These are phyloP conservation scores for Anthoptus insignis DNA, from an alignment of 2,888 invertebrate species.

Conservation along the genomic window DNA sequence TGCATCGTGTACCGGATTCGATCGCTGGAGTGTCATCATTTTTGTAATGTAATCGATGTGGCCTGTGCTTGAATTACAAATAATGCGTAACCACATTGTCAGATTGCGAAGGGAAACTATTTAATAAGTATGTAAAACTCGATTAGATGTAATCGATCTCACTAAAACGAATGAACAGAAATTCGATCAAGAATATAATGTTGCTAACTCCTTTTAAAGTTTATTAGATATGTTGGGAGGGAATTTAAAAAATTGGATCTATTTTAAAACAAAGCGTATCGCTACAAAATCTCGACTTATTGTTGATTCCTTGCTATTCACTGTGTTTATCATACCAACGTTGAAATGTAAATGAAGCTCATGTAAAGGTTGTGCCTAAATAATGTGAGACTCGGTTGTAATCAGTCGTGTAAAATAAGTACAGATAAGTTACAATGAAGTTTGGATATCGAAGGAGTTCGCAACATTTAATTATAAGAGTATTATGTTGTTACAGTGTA, in stretches of 20 bases:
- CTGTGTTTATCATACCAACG: slow-evolving; percentile 28
- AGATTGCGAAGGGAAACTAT: slow-evolving; percentile 51
- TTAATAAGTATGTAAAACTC: slow-evolving; percentile 67
- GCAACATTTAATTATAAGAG: slow-evolving; percentile 67
- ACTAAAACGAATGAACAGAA: slow-evolving; percentile 59
- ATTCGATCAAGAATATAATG: slow-evolving; percentile 62
- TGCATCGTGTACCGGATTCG: background rate
- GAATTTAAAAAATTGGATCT: slow-evolving; percentile 16
- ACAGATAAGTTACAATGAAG: slow-evolving; percentile 48
- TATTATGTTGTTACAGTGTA: slow-evolving; percentile 55
- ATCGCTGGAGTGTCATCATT: background rate
- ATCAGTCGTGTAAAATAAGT: slow-evolving; percentile 50
- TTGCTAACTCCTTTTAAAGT: slow-evolving; percentile 70
- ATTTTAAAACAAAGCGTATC: slow-evolving; percentile 7
- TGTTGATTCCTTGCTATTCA: slow-evolving; percentile 42
- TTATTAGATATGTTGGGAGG: slow-evolving; percentile 20
- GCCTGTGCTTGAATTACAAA: slow-evolving; percentile 60
- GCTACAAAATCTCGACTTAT: slow-evolving; percentile 56
- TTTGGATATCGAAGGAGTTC: slow-evolving; percentile 62
- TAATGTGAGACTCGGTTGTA: slow-evolving; percentile 70
- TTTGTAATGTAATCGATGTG: slow-evolving; percentile 3
- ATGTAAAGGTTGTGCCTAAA: slow-evolving; percentile 78
- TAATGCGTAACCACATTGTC: slow-evolving; percentile 54
- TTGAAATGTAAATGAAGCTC: slow-evolving; percentile 60
- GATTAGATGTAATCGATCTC: slow-evolving; percentile 74